Evolutionary conservation across 2,888 invertebrate genomes (phyloP).

Genomic region (Calliopum simillimum): DNA sequence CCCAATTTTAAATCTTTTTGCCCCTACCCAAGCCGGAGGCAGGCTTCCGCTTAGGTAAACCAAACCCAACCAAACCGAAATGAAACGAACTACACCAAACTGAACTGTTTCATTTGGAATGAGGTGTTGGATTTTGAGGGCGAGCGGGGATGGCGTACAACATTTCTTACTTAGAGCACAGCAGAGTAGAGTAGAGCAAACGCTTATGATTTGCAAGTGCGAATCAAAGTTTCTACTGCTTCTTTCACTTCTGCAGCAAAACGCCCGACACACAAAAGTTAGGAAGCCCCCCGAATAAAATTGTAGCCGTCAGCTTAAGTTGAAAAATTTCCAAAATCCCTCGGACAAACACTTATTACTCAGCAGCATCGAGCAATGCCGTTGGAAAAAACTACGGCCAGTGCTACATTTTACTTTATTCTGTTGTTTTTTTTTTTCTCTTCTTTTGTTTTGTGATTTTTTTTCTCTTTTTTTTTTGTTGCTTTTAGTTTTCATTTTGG

Average conservation of each 20-base stretch:
- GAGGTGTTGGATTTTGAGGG: too few species aligned
- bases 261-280: background rate
- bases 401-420: background rate
- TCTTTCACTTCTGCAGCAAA: background rate
- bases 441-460: slow-evolving; percentile 1
- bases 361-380: slow-evolving; percentile 8
- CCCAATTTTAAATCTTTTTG: background rate
- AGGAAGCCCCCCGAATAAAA: background rate
- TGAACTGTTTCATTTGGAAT: too few species aligned
- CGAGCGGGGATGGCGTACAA: background rate
- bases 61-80: background rate
- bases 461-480: background rate
- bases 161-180: slow-evolving; percentile 1
- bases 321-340: slow-evolving; percentile 21
- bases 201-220: slow-evolving; percentile 25
- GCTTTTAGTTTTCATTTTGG: slow-evolving; percentile 11
- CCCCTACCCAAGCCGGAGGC: background rate
- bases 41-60: slow-evolving; percentile 19
- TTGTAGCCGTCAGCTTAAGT: slow-evolving; percentile 21
- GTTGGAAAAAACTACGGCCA: slow-evolving; percentile 10
- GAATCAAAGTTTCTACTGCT: slow-evolving; percentile 11
- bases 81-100: too few species aligned
- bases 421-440: background rate
- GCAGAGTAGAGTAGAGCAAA: background rate
- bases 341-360: slow-evolving; percentile 22